Conservation (phyloP, 2,113 vertebrate genomes). For the Dasyprocta punctata region DNA sequence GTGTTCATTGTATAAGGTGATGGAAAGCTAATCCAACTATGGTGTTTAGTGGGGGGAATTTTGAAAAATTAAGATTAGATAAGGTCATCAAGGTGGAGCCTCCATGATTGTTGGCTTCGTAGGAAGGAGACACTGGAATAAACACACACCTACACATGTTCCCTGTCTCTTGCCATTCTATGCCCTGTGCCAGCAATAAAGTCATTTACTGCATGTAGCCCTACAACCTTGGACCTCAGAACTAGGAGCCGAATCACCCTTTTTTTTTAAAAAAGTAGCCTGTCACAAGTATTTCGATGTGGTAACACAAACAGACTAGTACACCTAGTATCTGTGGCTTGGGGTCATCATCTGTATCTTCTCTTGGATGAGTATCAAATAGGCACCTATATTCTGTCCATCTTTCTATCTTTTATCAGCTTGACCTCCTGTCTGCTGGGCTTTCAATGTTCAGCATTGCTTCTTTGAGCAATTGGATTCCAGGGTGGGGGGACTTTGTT, state of each 20-base stretch:
- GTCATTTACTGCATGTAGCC: background rate
- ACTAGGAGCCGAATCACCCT: background rate
- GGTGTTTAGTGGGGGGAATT: background rate
- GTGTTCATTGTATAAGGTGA: background rate
- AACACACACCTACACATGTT: background rate
- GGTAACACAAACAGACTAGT: background rate
- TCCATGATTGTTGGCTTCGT: background rate
- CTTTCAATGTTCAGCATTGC: background rate
- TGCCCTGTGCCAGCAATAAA: background rate
- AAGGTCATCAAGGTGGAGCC: background rate
- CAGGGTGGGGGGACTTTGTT: background rate
- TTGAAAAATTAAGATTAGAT: background rate
- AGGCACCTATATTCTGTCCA: too few relatives aligned
- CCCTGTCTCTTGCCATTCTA: background rate
- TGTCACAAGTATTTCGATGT: background rate
- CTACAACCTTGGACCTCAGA: background rate
- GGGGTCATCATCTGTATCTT: background rate
- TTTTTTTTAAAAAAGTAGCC: background rate
- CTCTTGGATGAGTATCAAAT: background rate
- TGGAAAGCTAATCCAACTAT: background rate
- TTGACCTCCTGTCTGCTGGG: background rate
- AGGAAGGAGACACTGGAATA: background rate
- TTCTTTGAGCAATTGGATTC: background rate
- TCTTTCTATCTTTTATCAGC: background rate
- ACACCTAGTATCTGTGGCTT: background rate